Percentiles rank a stretch among this genome's conserved stretches.
Conservation (phyloP, 2,888 invertebrate genomes). For the Xestia rhomboidea region DNA sequence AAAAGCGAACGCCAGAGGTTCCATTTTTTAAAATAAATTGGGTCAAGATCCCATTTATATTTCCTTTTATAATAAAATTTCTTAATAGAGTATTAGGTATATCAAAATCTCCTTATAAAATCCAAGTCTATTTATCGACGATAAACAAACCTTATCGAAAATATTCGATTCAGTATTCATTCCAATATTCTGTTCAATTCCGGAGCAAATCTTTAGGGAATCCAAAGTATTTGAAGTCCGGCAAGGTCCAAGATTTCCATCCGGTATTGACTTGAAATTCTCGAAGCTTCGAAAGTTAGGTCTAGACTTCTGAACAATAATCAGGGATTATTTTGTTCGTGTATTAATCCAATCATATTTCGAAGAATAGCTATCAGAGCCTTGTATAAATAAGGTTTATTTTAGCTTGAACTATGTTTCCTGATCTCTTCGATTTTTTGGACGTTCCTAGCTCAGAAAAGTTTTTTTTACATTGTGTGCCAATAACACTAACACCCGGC, state of each 20-base stretch:
- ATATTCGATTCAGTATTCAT: conserved; percentile 73
- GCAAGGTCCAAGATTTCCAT: conserved; percentile 71
- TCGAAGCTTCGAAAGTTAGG: conserved; percentile 49
- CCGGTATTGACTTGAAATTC: conserved; percentile 62
- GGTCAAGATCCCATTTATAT: conserved; percentile 1
- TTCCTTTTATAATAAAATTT: conserved; percentile 4
- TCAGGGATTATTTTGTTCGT: conserved; percentile 43
- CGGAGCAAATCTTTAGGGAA: conserved; percentile 75
- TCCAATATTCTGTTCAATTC: conserved; percentile 73
- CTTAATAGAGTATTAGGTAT: conserved; percentile 30
- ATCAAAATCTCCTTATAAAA: conserved; percentile 31
- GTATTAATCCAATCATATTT: conserved; percentile 41
- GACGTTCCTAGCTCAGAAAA: not conserved
- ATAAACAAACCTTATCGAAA: conserved; percentile 55
- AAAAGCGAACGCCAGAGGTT: not conserved
- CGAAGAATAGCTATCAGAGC: not conserved
- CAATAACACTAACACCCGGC: too few species aligned
- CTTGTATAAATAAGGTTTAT: conserved; percentile 16
- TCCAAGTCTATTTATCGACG: conserved; percentile 19
- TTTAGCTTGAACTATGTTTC: conserved; percentile 6
- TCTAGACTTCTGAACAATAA: conserved; percentile 59
- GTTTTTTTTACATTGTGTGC: conserved; percentile 2
- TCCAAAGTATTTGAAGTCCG: conserved; percentile 75
- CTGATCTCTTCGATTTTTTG: not conserved
- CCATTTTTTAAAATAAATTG: conserved; percentile 17